Conservation (phyloP, 2,113 vertebrate species). For the Menidia beryllina region DNA sequence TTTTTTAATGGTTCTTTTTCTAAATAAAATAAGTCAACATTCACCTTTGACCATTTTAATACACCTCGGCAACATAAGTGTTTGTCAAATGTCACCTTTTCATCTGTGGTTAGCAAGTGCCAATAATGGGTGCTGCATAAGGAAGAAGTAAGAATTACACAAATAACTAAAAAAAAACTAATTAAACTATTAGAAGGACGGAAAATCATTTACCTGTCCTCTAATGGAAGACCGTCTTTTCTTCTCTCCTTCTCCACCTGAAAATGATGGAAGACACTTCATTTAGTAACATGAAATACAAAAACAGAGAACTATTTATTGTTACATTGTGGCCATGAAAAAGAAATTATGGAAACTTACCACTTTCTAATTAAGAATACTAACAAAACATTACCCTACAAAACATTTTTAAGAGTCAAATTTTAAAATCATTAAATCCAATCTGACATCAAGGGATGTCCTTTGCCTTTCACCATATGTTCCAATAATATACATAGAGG, state of each 20-base stretch:
- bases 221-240: conserved; percentile 86
- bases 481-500: background rate
- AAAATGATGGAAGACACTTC: conserved; percentile 39
- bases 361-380: no score
- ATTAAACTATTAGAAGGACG: no score
- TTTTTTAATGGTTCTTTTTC: background rate
- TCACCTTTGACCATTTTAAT: conserved; percentile 9
- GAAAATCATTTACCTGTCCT: conserved; percentile 87
- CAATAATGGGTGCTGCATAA: background rate
- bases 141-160: background rate
- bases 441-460: no score
- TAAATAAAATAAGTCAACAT: no score
- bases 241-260: conserved; percentile 91
- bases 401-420: no score
- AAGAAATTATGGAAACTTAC: no score
- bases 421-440: no score
- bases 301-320: background rate
- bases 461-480: background rate
- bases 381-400: no score
- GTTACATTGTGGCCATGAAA: background rate
- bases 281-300: background rate
- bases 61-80: background rate
- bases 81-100: background rate
- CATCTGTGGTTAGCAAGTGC: background rate
- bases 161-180: background rate